Base-by-base conservation (phyloP, 2,113 vertebrate species). In the Chloropsis cyanopogon region DNA sequence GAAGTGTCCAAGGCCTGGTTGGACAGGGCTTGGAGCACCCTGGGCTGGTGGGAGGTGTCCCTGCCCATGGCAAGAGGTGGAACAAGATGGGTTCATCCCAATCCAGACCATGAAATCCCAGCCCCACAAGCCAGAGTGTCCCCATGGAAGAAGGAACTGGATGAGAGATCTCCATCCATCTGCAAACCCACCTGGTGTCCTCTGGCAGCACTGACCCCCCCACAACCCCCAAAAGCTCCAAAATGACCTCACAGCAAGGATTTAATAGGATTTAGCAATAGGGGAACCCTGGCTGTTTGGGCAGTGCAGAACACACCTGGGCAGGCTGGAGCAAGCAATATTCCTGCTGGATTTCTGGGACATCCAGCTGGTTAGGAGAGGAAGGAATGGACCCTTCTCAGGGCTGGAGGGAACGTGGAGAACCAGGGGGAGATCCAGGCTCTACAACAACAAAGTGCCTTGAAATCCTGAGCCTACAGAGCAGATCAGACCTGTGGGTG, bases 21-120 rank as follows among this genome's bases (percentile, higher is more conserved):
- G 71, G 79, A 49, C 0, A 0, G n/a, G 29, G 2, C 21, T 49
- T 37, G 60, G 61, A 61, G 26, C 4, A 3, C 0, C 12, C 35
- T 80, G 60, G 53, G 6, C 0, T 0, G 1, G n/a, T 29, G 68
- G 41, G 1, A 56, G 15, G 4, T 49, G 53, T 73, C 25, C 29
- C 46, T 80, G 39, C 6, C 4, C 9, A 0, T 22, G 28, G 44
- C 16, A 59, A 11, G 31, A 17, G 10, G 0, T 59, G 50, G 37
- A 11, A 41, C 0, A 3, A 7, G 17, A 7, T 11, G 65, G 54
- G 3, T 85, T 41, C 23, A 12, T 53, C 11, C 61, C 39, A 39
- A 19, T 14, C 17, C 28, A 78, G 18, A 25, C 16, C 15, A 25
- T 75, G 76, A 80, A 76, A 79, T 76, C 39, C 52, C 92, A 86